Base-by-base conservation (phyloP, 2,113 vertebrate species). In the Fulmarus glacialis region DNA sequence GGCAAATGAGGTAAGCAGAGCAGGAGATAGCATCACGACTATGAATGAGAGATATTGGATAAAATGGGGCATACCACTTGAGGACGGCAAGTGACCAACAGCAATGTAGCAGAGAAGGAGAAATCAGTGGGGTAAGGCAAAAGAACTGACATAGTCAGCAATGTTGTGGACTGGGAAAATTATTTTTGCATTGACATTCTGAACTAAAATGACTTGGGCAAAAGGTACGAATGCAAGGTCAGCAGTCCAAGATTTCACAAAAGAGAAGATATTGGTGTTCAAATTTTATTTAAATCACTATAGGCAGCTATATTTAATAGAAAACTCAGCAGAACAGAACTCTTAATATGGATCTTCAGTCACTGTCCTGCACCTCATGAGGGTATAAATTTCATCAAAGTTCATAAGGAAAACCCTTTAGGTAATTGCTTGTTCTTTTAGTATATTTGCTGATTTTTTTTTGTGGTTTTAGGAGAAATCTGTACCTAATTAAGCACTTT, bases 41-140 rank as follows among this genome's bases (percentile, higher is more conserved):
- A 4, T 16, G 38, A 74, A n/a, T 38, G 38, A 77, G 30, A 81
- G 55, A 12, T 27, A 58, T 5, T 40, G n/a, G 38, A n/a, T 72
- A 70, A 71, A 71, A 64, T 0, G 0, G 15, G 17, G 4, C 5
- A 22, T 10, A 30, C 11, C 12, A 36, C 4, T 2, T 2, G 18
- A 77, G 27, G 48, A 47, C 2, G 11, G 43, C 11, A 78, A 36
- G 24, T 6, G 9, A 30, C 22, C 38, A 60, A 11, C 14, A n/a
- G 10, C 30, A 73, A 78, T 6, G 17, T 23, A 80, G 15, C 34
- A 84, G n/a, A 47, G 34, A 22, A 58, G n/a, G 30, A 89, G 42
- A 72, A 91, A 70, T 48, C 30, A 47, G 38, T n/a, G 20, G 12
- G 5, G 8, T 43, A n/a, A 93, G 47, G 15, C 21, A 66, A 70